Conservation (phyloP, 2,888 invertebrate species). For the Xanthorhoe designata region DNA sequence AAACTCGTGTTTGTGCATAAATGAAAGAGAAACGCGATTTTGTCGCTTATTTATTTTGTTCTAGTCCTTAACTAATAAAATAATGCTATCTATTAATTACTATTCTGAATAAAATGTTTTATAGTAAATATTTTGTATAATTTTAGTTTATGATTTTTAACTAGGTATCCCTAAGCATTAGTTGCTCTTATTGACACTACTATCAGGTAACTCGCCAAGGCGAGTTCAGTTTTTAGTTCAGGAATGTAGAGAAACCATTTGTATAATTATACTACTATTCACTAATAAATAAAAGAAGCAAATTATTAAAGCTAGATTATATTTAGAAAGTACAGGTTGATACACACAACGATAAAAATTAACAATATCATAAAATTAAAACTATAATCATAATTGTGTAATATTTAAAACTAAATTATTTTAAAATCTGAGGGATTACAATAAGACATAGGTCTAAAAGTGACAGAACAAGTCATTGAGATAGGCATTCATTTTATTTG, state of each 20-base stretch:
- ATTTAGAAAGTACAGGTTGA: slow-evolving; percentile 16
- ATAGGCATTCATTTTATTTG: no score
- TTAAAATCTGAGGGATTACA: slow-evolving; percentile 26
- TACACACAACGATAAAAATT: slow-evolving; percentile 32
- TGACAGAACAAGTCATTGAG: not conserved
- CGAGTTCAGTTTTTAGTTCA: not conserved
- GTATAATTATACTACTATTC: not conserved
- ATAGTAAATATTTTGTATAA: slow-evolving; percentile 48
- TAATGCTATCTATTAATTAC: slow-evolving; percentile 58
- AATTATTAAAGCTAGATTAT: slow-evolving; percentile 24
- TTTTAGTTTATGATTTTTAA: slow-evolving; percentile 6
- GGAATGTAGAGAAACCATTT: no score
- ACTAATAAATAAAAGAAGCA: slow-evolving; percentile 11
- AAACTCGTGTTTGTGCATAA: slow-evolving; percentile 68
- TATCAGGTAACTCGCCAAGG: not conserved
- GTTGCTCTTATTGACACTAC: not conserved
- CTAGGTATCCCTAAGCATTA: no score
- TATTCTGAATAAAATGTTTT: slow-evolving; percentile 53
- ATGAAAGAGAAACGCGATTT: slow-evolving; percentile 73
- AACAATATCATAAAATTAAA: slow-evolving; percentile 39
- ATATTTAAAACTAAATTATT: slow-evolving; percentile 27
- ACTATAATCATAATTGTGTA: slow-evolving; percentile 29
- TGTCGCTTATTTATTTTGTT: slow-evolving; percentile 70
- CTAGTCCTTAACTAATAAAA: slow-evolving; percentile 69
- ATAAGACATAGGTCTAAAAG: not conserved